Evolutionary conservation across 2,888 invertebrate species (phyloP), one percentile per base, ranked within the genome.

Genomic region (Metacarcinus magister): DNA sequence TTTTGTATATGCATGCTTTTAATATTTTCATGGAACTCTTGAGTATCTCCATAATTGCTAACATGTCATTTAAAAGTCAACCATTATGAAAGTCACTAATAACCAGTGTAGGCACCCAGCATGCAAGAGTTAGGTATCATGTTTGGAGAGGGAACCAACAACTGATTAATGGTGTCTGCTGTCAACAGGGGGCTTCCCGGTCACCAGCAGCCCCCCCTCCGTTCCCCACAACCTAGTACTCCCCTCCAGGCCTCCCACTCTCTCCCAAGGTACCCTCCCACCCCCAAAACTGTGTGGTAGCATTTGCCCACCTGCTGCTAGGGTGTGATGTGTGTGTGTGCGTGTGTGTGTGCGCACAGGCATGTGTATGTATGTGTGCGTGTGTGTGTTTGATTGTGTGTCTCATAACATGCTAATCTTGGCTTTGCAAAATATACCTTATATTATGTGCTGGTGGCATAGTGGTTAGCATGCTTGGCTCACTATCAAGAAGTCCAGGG

Each of bases 181-280:
- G 96, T 82, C 87, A 87, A 94, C 96, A 96, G 96, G 96, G 94
- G 94, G 96, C 96, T 96, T 96, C 92, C 96, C 96, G 92, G 94
- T 94, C 96, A 96, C 94, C 94, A 96, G 96, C 96, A 96, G 96
- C 92, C 96, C 96, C 94, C 96, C 96, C 87, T 92, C 96, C 92
- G 96, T 96, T n/a, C 92, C 96, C 92, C 96, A 96, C 96, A 96
- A 91, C 96, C 54, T 96, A 94, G 96, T 87, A 82, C 96, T 94
- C 94, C 82, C 96, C 48, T 60, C 96, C 94, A 96, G 96, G 96
- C 96, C 96, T 39, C 96, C 96, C 87, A 96, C 93, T 75, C 93
- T 96, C 92, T 82, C 87, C 92, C 96, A 96, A 96, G 92, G 96
- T 96, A 96, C 87, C 92, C 94, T 82, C 96, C 94, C 94, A 32